These are phyloP conservation scores for Ichneumoninae sp. DNA, from an alignment of 2,888 invertebrate genomes.

Conservation along the genomic window DNA sequence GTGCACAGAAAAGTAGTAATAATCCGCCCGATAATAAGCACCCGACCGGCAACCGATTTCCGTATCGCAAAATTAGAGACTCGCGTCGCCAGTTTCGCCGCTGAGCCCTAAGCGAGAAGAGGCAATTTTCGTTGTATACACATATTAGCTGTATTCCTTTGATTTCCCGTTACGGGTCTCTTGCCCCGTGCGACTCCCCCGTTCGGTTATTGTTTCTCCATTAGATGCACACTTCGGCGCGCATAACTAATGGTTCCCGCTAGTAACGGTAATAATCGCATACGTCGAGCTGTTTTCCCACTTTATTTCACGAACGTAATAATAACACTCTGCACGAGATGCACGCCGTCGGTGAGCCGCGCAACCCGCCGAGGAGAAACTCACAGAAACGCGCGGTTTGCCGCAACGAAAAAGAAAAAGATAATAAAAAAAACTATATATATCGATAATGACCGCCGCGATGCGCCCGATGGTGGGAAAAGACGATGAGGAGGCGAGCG, in stretches of 20 bases:
- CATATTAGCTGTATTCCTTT: constrained; percentile 7
- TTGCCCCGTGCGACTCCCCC: constrained; percentile 40
- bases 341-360: constrained; percentile 36
- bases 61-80: neutral
- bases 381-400: constrained; percentile 51
- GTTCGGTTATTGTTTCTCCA: constrained; percentile 76
- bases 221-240: constrained; percentile 72
- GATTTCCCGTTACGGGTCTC: constrained; percentile 67
- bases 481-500: constrained; percentile 49
- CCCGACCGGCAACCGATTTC: neutral
- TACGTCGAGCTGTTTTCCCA: constrained; percentile 35
- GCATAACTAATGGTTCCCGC: constrained; percentile 57
- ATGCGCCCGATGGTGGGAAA: constrained; percentile 18
- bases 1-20: neutral
- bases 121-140: neutral
- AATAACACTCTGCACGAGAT: constrained; percentile 59
- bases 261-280: constrained; percentile 59
- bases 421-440: constrained; percentile 6
- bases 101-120: constrained; percentile 9
- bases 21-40: neutral
- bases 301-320: constrained; percentile 55
- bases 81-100: neutral
- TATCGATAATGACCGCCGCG: constrained; percentile 44
- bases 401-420: constrained; percentile 11
- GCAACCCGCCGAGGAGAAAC: constrained; percentile 49